Evolutionary conservation across 2,113 vertebrate species (phyloP).

Genomic region (Engystomops pustulosus): DNA sequence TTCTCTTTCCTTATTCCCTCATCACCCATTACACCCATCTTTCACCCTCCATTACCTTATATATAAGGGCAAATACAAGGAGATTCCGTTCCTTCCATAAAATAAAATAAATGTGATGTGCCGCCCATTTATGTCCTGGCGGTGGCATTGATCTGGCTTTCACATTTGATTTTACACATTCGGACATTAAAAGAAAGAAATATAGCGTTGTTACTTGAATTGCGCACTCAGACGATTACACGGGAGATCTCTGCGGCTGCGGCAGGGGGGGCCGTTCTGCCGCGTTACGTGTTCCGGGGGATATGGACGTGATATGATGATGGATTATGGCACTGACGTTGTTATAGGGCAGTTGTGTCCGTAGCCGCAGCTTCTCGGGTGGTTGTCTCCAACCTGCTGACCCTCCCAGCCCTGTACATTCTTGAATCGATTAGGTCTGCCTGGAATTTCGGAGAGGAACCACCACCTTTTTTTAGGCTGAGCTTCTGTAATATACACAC

Average conservation of each 20-base stretch:
- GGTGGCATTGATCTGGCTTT: slow-evolving; percentile 77
- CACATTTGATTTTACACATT: slow-evolving; percentile 72
- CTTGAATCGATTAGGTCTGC: too few species aligned
- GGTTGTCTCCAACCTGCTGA: too few species aligned
- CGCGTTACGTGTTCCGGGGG: neutral
- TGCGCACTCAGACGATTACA: slow-evolving; percentile 50
- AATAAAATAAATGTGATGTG: slow-evolving; percentile 68
- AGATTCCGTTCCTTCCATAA: slow-evolving; percentile 65
- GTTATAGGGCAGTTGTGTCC: too few species aligned
- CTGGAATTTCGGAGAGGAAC: too few species aligned
- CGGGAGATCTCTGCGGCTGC: neutral
- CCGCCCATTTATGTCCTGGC: slow-evolving; percentile 72
- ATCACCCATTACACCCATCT: neutral
- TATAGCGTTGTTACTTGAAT: slow-evolving; percentile 63
- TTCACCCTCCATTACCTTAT: neutral
- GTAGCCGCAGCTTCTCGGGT: too few species aligned
- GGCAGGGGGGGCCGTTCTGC: neutral
- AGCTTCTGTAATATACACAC: too few species aligned
- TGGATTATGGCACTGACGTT: neutral
- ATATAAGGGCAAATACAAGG: slow-evolving; percentile 32
- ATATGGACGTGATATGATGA: neutral
- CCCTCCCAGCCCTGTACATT: too few species aligned
- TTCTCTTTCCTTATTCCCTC: too few species aligned
- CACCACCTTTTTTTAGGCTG: too few species aligned
- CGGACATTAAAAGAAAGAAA: slow-evolving; percentile 69